Conservation (phyloP, 2,888 invertebrate genomes). For the Pterobdella sp. region DNA sequence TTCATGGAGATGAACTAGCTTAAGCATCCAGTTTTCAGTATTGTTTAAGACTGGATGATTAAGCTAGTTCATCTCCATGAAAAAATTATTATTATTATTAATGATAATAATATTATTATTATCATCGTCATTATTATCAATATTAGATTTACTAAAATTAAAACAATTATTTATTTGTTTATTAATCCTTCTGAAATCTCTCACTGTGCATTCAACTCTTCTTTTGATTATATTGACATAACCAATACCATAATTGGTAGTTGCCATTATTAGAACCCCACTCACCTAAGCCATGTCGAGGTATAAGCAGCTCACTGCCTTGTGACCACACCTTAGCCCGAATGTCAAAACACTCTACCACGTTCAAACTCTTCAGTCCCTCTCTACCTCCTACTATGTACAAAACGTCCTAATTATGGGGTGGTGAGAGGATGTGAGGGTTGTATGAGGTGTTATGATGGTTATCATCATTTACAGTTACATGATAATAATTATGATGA, state of each 20-base stretch:
- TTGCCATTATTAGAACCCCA: slow-evolving; percentile 27
- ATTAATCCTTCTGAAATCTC: no score
- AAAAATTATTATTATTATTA: no score
- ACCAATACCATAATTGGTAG: no score
- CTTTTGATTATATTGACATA: no score
- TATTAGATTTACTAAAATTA: no score
- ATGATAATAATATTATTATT: background rate
- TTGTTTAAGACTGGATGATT: no score
- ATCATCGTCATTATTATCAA: background rate
- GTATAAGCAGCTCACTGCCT: slow-evolving; percentile 79
- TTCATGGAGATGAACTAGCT: no score
- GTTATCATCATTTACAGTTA: background rate
- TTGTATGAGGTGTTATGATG: background rate
- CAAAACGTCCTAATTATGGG: slow-evolving; percentile 59
- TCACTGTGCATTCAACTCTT: no score
- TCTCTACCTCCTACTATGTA: slow-evolving; percentile 86
- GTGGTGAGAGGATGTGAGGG: background rate
- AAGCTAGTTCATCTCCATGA: no score
- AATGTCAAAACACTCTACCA: slow-evolving; percentile 50
- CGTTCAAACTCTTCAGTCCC: slow-evolving; percentile 72
- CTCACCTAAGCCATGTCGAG: slow-evolving; percentile 59
- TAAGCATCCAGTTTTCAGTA: no score
- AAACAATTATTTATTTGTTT: no score
- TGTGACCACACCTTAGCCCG: slow-evolving; percentile 65
- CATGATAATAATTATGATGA: background rate